Evolutionary conservation across 2,113 vertebrate genomes (phyloP), one percentile per base, ranked within the genome.

Genomic region (Etia nguti): DNA sequence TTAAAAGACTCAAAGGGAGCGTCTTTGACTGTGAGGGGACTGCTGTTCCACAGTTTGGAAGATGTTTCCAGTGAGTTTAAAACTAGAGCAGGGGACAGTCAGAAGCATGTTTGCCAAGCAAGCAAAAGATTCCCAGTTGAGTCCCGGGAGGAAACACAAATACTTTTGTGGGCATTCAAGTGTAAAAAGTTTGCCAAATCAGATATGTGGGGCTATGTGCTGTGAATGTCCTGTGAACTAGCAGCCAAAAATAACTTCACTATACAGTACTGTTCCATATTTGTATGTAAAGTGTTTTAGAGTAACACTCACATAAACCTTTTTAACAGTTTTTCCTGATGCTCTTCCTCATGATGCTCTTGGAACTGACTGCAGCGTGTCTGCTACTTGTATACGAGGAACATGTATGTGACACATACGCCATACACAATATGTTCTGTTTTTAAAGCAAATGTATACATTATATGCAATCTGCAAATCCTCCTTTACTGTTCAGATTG

Each of bases 311-410:
- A 10, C 20, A 34, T 8, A 13, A 65, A 5, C 41, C 75, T 8
- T 83, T 31, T 50, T 55, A 65, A 20, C 93, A 98, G 98, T 98
- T 97, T 83, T 98, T 98, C 93, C 70, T 96, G 84, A 57, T 98
- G 86, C 93, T 98, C 79, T 95, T 98, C 86, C 8, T 97, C 20
- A 95, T 98, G 85, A 97, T 98, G 92, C 84, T 98, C 93, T 88
- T 92, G 46, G 97, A 98, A 91, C 94, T 98, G 90, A 79, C 81
- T 1, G 59, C 91, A 10, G 97, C 97, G 3, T 97, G 97, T 57
- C 4, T 97, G 41, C 95, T 98, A 18, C 97, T 97, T 12, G 3
- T 97, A 24, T 95, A 96, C 7, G 97, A 97, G 83, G 1, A 2
- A 0, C 2, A 96, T 85, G 97, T 98, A 92, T 52, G 73, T 77